Base-by-base conservation (phyloP, 2,797 vertebrate species). In the Lepus oiostolus region DNA sequence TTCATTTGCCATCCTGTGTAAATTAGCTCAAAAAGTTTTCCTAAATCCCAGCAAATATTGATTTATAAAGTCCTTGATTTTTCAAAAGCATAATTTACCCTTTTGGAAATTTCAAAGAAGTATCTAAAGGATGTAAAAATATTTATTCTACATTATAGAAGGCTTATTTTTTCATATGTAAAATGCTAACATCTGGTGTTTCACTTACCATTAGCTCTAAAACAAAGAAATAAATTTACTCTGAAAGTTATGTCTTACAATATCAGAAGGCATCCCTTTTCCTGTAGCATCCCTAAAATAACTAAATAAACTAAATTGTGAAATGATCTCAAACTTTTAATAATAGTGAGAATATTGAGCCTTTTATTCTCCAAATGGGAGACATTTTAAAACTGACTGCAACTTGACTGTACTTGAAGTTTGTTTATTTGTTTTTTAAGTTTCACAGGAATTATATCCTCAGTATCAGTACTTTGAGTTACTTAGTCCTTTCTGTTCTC, bases 131-230 rank as follows among this genome's bases (percentile, higher is more conserved):
- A 58, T 67, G 28, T 63, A 12, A 95, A 94, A 47, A 88, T 79
- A 90, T 92, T 95, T 96, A 96, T 88, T 88, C 82, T 97, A 32
- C 75, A 89, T 91, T 95, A 92, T 16, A 65, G 71, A 77, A 87
- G 28, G 3, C 1, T 96, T 95, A 30, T 77, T 96, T 96, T 19
- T 19, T 19, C 42, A 10, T 47, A 47, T 47, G 42, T 47, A 47
- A 47, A 47, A 85, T 90, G 72, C 80, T 83, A 96, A 72, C 72
- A 96, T 93, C 90, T 97, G 76, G 8, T 83, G 32, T 65, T 96
- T 96, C 94, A 91, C 91, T 95, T 50, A 63, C 62, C 81, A 91
- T 96, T 97, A 86, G 74, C 96, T 96, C 42, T 95, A 87, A 96
- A 97, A 92, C 70, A 93, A 97, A 96, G 72, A 85, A 86, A 85